Conservation (phyloP, 2,113 vertebrate species). For the Campylorhamphus procurvoides region DNA sequence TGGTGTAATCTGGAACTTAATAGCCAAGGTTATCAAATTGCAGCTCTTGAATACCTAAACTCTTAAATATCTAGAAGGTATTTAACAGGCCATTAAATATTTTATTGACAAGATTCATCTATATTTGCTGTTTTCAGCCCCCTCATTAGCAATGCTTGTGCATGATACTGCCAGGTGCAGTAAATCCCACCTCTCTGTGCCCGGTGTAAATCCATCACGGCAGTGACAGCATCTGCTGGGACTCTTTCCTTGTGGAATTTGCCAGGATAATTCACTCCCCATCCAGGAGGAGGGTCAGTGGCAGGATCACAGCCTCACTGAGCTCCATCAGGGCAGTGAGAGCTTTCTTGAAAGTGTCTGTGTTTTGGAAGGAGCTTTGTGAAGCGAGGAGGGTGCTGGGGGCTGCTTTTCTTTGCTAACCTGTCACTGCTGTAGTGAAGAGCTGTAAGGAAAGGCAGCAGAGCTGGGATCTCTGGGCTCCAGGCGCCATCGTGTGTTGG, state of each 20-base stretch:
- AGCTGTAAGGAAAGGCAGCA: background rate
- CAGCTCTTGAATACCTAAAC: constrained; percentile 11
- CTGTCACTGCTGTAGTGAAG: background rate
- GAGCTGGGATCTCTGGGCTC: background rate
- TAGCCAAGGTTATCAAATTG: background rate
- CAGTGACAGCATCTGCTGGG: background rate
- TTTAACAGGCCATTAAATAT: constrained; percentile 36
- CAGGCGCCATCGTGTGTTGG: constrained; percentile 70
- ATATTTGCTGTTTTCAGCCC: constrained; percentile 5
- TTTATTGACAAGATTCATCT: constrained; percentile 47
- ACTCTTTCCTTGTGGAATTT: background rate
- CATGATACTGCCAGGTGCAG: constrained; percentile 30
- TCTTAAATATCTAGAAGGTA: constrained; percentile 31
- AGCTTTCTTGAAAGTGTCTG: background rate
- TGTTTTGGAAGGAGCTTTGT: background rate
- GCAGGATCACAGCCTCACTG: background rate
- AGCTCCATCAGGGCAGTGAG: background rate
- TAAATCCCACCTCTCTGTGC: constrained; percentile 45
- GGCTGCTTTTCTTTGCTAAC: constrained; percentile 34
- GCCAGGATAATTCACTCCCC: background rate
- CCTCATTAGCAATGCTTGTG: constrained; percentile 42
- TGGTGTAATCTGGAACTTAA: background rate
- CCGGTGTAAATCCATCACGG: background rate
- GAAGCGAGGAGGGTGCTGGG: background rate
- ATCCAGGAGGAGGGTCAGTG: background rate